phyloP scores from a whole-genome alignment of 2,888 invertebrate genomes.

The Ochlodes sylvanus region DNA sequence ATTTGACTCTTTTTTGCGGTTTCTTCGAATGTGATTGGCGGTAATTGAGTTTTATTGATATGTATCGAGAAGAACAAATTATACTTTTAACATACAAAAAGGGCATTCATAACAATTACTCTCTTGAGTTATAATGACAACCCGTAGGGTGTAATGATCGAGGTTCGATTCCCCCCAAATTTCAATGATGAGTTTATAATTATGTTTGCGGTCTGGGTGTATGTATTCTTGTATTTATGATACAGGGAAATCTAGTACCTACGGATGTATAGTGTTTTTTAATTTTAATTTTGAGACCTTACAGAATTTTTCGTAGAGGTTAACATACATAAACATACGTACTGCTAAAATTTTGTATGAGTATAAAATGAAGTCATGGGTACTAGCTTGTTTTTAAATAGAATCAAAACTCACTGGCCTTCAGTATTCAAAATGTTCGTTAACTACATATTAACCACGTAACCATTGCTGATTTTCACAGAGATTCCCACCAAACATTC shows the following conservation, averaged over 20 bases:
- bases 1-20: background rate
- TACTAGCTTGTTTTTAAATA: background rate
- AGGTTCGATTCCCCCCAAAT: no score
- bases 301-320: no score
- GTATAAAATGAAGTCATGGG: background rate
- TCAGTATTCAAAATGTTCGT: background rate
- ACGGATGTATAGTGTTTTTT: no score
- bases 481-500: background rate
- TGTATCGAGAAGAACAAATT: background rate
- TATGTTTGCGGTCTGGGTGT: no score
- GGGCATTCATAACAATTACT: background rate
- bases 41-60: constrained; percentile 2
- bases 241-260: no score
- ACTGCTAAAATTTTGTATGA: no score
- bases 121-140: background rate
- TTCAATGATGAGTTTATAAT: no score
- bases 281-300: no score
- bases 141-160: no score
- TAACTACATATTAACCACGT: background rate
- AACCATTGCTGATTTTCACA: constrained; percentile 4
- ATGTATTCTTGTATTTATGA: no score
- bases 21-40: background rate
- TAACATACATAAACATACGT: no score
- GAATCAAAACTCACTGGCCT: background rate
- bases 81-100: background rate